Evolutionary conservation across 1,140 invertebrate genomes (phyloP).

Genomic region (Steinernema khuongi): DNA sequence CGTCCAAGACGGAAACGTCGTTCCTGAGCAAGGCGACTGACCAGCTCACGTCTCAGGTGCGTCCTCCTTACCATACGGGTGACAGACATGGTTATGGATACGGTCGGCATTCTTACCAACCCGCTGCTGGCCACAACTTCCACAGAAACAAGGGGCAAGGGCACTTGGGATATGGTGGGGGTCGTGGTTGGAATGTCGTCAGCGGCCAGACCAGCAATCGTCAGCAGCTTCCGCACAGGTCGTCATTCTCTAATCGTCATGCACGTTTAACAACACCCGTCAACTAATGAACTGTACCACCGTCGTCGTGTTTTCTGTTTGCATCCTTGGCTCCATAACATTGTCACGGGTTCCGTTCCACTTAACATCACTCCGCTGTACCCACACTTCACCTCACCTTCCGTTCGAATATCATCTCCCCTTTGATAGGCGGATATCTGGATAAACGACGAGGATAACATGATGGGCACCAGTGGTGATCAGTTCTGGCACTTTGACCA

Average conservation of each 20-base stretch:
- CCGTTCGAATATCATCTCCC: background rate
- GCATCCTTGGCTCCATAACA: background rate
- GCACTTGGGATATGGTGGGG: background rate
- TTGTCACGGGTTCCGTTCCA: background rate
- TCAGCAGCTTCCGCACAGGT: background rate
- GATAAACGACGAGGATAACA: background rate
- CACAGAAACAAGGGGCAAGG: conserved; percentile 1
- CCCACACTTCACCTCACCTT: background rate
- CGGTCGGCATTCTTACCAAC: background rate
- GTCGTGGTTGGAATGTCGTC: background rate
- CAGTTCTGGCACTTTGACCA: conserved; percentile 10
- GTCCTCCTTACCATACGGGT: background rate
- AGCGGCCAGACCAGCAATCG: background rate
- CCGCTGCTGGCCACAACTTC: background rate
- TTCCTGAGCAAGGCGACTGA: background rate
- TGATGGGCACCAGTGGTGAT: background rate
- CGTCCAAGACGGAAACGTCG: background rate
- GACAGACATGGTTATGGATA: background rate
- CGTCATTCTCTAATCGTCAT: background rate
- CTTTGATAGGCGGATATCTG: background rate
- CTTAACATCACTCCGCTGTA: background rate
- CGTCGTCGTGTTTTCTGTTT: too few relatives aligned
- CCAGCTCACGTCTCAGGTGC: conserved; percentile 22
- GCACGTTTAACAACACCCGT: too few relatives aligned
- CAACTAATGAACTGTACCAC: too few relatives aligned